These are phyloP conservation scores for Pterophyllum scalare DNA, from an alignment of 2,113 vertebrate species.

Conservation along the genomic window DNA sequence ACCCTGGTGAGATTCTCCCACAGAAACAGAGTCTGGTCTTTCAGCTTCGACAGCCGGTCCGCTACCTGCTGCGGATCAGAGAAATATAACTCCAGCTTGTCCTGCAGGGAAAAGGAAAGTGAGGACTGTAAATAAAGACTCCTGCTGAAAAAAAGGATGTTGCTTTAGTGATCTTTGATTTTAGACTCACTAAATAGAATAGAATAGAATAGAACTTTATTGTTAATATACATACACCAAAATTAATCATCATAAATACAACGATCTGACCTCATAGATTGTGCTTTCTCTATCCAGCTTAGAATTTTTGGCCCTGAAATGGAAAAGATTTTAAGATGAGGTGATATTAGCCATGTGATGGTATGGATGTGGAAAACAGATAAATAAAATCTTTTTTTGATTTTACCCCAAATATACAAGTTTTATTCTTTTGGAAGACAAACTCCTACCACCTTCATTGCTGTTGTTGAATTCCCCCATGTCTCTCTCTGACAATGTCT, in stretches of 20 bases:
- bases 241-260: no score
- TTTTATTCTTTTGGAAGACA: background rate
- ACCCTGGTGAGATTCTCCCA: slow-evolving; percentile 85
- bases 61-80: slow-evolving; percentile 87
- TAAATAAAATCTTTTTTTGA: no score
- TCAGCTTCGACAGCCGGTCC: slow-evolving; percentile 82
- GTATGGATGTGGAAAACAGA: no score
- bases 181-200: background rate
- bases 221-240: no score
- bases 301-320: slow-evolving; percentile 48
- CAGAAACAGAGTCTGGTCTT: slow-evolving; percentile 88
- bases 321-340: background rate
- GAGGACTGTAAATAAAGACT: background rate
- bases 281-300: slow-evolving; percentile 44
- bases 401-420: no score
- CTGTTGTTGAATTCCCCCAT: background rate
- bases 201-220: no score
- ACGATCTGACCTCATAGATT: slow-evolving; percentile 71
- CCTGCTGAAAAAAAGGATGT: background rate
- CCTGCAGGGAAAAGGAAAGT: slow-evolving; percentile 51
- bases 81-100: slow-evolving; percentile 87
- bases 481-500: background rate
- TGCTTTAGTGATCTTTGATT: background rate
- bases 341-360: background rate
- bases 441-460: background rate